Evolutionary conservation across 2,888 invertebrate species (phyloP), one percentile per base, ranked within the genome.

Genomic region (Zaprionus obscuricornis): DNA sequence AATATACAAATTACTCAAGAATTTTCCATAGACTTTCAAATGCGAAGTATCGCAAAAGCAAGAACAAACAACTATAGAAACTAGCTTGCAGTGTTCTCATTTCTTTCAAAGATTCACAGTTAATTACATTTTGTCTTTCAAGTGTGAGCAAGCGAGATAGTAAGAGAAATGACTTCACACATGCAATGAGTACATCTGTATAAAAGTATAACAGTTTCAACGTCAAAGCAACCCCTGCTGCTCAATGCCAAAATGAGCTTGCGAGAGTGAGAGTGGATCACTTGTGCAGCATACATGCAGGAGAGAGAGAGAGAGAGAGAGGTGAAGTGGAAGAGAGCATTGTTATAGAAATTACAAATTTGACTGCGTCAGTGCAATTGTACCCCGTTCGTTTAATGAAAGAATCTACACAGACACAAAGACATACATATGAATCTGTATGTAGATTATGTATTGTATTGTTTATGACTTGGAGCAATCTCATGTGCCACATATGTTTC

Each of bases 401-500:
- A 37, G 22, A 43, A 36, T 51, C 46, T 33, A 43, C 14, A 51
- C 10, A 66, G 16, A 42, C 34, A 43, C 22, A 27, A 27, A 29
- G 8, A 27, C 11, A 49, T 18, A 26, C 11, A 49, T 31, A 26
- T 51, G 8, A 16, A 13, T 36, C 4, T 16, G 13, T 18, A 8
- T 45, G 10, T 51, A 10, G 36, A 50, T 42, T 46, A 46, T 27
- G 18, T 51, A 22, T 50, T 34, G 26, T 64, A 33, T 67, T 54
- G 36, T 47, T 54, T 49, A 56, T 58, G 55, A 54, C 36, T n/a
- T 43, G 63, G 58, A 46, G 52, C 49, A 66, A 76, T 60, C 65
- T 52, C 72, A 63, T 78, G 62, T 78, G 78, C 79, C 75, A 57
- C 85, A 78, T 45, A 83, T 78, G 78, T 85, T 85, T 55, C 51